phyloP scores from a whole-genome alignment of 2,888 invertebrate species.

The Pherbina coryleti region DNA sequence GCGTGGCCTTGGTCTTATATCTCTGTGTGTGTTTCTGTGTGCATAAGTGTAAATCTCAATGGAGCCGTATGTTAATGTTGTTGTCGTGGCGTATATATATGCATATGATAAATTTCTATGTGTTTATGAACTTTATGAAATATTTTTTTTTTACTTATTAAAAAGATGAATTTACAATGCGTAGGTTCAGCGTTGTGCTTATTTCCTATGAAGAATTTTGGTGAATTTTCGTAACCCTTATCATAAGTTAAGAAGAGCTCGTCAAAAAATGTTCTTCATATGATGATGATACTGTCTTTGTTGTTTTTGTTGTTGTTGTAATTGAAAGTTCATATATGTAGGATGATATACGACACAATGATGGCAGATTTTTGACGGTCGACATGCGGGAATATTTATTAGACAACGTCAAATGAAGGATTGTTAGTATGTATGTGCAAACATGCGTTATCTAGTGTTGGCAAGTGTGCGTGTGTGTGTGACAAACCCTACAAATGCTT shows the following conservation, averaged over 20 bases:
- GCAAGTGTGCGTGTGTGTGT: neutral
- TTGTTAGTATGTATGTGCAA: neutral
- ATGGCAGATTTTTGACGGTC: constrained; percentile 28
- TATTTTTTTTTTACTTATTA: too few relatives aligned
- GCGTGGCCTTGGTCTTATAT: too few relatives aligned
- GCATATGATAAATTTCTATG: too few relatives aligned
- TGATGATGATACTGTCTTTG: neutral
- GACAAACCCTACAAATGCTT: neutral
- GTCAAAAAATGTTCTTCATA: constrained; percentile 58
- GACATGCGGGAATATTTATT: constrained; percentile 23
- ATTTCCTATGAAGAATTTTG: constrained; percentile 29
- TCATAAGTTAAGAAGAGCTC: constrained; percentile 64
- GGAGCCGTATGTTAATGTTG: constrained; percentile 46
- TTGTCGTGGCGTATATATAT: neutral
- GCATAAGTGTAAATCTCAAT: constrained; percentile 47
- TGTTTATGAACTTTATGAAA: too few relatives aligned
- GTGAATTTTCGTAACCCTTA: constrained; percentile 57
- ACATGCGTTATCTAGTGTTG: neutral
- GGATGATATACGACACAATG: constrained; percentile 25
- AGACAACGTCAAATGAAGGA: neutral
- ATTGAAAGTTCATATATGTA: constrained; percentile 19
- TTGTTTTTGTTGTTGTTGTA: constrained; percentile 12
- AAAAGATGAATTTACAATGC: constrained; percentile 28
- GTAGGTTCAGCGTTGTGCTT: constrained; percentile 46
- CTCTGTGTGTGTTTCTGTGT: constrained; percentile 29